phyloP scores from a whole-genome alignment of 2,797 vertebrate species.

The Taeniopygia guttata region DNA sequence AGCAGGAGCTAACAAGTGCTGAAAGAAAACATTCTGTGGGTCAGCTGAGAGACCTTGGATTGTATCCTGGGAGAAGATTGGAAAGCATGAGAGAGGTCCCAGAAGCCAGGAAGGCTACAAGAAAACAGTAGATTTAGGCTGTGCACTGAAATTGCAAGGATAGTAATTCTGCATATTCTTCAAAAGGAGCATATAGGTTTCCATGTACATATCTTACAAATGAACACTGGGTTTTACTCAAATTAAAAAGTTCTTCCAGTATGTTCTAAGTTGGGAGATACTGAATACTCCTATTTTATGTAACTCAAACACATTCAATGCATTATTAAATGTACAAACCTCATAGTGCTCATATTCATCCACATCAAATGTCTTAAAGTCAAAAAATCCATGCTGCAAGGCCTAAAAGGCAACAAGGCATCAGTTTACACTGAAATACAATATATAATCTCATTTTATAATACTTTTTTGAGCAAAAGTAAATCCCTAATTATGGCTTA shows the following conservation, averaged over 20 bases:
- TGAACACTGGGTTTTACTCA: neutral
- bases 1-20: neutral
- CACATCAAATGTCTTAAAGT: constrained; percentile 94
- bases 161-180: neutral
- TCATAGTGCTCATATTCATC: constrained; percentile 99
- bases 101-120: neutral
- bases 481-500: neutral
- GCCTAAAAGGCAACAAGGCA: constrained; percentile 81
- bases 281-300: neutral
- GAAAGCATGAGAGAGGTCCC: neutral
- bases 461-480: neutral
- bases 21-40: neutral
- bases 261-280: neutral
- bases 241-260: neutral
- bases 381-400: constrained; percentile 92
- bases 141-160: neutral
- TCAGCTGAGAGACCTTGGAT: neutral
- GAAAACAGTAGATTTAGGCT: neutral
- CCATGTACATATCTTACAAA: neutral
- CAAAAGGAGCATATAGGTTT: neutral
- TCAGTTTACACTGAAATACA: constrained; percentile 49
- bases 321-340: constrained; percentile 77
- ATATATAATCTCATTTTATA: neutral
- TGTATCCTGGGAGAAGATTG: accelerated
- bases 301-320: neutral